Evolutionary conservation across 2,888 invertebrate species (phyloP), one percentile per base, ranked within the genome.

Genomic region (Beris chalybata): DNA sequence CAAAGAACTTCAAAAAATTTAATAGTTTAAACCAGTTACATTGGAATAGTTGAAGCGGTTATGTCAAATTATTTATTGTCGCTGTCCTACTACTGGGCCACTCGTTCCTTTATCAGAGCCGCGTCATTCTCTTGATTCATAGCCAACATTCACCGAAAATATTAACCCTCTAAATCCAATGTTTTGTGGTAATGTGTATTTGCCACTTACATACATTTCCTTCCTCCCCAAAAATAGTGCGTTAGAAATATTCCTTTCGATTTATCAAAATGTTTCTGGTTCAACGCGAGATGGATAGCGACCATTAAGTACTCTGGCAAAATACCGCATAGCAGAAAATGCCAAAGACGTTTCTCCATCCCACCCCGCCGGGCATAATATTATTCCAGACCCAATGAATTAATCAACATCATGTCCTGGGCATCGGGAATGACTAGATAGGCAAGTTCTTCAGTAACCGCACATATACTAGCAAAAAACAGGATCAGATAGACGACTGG

Each of bases 231-330:
- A 52, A 59, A 48, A 31, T 48, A 61, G 45, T 61, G 50, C 38
- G 61, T 61, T 61, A 38, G 61, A 61, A 61, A 61, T 61, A 61
- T 61, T 50, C 61, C 52, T 61, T 47, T 61, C 61, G 61, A 61
- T 61, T 61, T 50, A 61, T 61, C 61, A 61, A 61, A 61, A 61
- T 30, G 52, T 61, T 61, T 61, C 61, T 61, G 61, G 61, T 61
- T 61, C 61, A 61, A 61, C 61, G 61, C 61, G 61, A 61, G 61
- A 61, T 61, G 52, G 61, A 61, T 61, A 43, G 61, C 52, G 61
- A 50, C 61, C 38, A 61, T 61, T 61, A 61, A 61, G 61, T 61
- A 50, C 52, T 61, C 52, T 11, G 30, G n/a, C 7, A 54, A 29
- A 38, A 38, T 32, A 38, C 15, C 44, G 30, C 29, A 22, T 32